Base-by-base conservation (phyloP, 2,888 invertebrate genomes). In the Pollenia griseotomentosa region DNA sequence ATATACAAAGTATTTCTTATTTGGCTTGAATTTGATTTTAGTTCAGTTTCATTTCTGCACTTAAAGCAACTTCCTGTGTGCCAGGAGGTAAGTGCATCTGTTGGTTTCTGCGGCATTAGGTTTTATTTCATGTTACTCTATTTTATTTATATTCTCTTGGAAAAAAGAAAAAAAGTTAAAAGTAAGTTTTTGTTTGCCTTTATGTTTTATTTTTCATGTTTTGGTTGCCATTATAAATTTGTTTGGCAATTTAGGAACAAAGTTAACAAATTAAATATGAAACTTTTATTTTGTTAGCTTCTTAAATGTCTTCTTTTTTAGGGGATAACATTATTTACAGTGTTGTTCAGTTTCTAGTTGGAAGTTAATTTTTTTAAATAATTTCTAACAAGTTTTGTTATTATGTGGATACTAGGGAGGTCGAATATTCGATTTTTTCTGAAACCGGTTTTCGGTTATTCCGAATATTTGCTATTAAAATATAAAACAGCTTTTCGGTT, bases 51-150 rank as follows among this genome's bases (percentile, higher is more conserved):
- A 19, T n/a, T 83, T 63, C 77, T 63, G 40, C 55, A 70, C 46
- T 63, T 63, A 63, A 77, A 55, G n/a, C 33, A 70, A 77, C 77
- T 83, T 83, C 55, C 66, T 65, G 63, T 61, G 51, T 74, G 83
- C 68, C 73, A 57, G 23, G 53, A 61, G 71, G 63, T 83, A 84
- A 75, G 42, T 81, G 71, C 70, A 79, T 74, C 40, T 87, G 65
- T 77, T 73, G 80, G 61, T 65, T 74, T 74, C 59, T 71, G 63
- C 48, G 57, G 65, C 61, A 70, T 75, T 61, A 19, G 19, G 79
- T 79, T 65, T 0, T 12, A 42, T 77, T 81, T 23, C 23, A 23
- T 44, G 14, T 74, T 79, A 16, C 14, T 55, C 63, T 19, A 53
- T 23, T 79, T 57, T 68, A 61, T 80, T 65, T 73, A 33, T 63